These are phyloP conservation scores for Grammomys surdaster DNA, from an alignment of 2,113 vertebrate species.

Conservation along the genomic window DNA sequence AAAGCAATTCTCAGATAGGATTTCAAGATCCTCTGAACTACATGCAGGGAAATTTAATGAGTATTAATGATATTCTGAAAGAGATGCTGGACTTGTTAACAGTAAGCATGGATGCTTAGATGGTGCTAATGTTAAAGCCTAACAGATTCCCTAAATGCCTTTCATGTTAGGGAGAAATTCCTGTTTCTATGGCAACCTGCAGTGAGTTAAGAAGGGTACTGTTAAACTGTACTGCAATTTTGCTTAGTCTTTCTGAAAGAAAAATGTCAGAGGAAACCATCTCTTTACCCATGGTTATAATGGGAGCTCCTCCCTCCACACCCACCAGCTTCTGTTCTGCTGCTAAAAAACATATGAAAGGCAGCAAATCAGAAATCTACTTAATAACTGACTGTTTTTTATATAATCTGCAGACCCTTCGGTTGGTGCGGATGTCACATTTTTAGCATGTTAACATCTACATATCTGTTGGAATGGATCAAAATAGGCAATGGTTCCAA, in stretches of 20 bases:
- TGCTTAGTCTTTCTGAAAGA: slow-evolving; percentile 81
- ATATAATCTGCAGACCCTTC: not conserved
- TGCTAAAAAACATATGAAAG: slow-evolving; percentile 61
- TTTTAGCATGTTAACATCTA: not conserved
- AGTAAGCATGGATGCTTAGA: slow-evolving; percentile 76
- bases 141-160: slow-evolving; percentile 79
- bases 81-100: slow-evolving; percentile 62
- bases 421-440: not conserved
- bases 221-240: slow-evolving; percentile 85
- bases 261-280: slow-evolving; percentile 79
- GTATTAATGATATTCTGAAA: slow-evolving; percentile 76
- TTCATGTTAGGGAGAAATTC: slow-evolving; percentile 84
- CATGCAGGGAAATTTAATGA: slow-evolving; percentile 68
- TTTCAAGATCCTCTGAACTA: slow-evolving; percentile 60
- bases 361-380: slow-evolving; percentile 36
- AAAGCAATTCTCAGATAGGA: not conserved
- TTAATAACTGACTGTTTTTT: slow-evolving; percentile 42
- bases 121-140: slow-evolving; percentile 77
- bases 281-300: slow-evolving; percentile 72
- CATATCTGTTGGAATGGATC: slow-evolving; percentile 57
- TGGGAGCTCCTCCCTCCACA: slow-evolving; percentile 64
- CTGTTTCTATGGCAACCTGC: slow-evolving; percentile 84
- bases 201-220: slow-evolving; percentile 82
- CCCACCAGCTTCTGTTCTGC: slow-evolving; percentile 65
- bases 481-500: slow-evolving; percentile 62